Evolutionary conservation across 2,888 invertebrate genomes (phyloP).

Genomic region (Xanthorhoe spadicearia): DNA sequence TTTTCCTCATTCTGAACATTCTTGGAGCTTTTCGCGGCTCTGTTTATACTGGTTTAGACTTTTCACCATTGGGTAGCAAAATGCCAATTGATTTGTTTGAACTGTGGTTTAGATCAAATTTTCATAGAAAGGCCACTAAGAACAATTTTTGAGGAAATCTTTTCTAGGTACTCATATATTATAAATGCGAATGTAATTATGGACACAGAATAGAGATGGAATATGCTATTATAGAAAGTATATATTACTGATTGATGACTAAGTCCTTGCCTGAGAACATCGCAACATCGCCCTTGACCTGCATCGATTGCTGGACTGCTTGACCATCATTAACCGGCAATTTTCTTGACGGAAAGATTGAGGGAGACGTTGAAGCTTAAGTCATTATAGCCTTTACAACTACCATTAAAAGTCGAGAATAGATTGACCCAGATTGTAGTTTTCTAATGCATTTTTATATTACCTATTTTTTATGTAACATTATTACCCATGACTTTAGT

Average conservation of each 20-base stretch:
- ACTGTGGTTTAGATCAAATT: neutral
- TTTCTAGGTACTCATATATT: too few relatives aligned
- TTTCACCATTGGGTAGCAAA: too few relatives aligned
- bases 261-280: conserved; percentile 25
- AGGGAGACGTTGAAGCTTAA: neutral
- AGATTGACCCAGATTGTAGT: neutral
- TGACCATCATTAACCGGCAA: conserved; percentile 20
- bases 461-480: neutral
- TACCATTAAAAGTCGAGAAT: neutral
- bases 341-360: conserved; percentile 28
- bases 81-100: too few relatives aligned
- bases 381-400: neutral
- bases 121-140: neutral
- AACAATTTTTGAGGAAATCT: too few relatives aligned
- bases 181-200: too few relatives aligned
- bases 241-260: conserved; percentile 6
- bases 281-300: conserved; percentile 34
- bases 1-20: neutral
- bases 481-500: too few relatives aligned
- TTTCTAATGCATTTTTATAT: neutral
- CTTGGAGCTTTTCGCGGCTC: neutral
- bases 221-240: neutral
- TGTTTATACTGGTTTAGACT: neutral
- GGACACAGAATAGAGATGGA: too few relatives aligned
- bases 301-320: conserved; percentile 26